Evolutionary conservation across 1,140 invertebrate genomes (phyloP).

Genomic region (Drosophila gunungcola): DNA sequence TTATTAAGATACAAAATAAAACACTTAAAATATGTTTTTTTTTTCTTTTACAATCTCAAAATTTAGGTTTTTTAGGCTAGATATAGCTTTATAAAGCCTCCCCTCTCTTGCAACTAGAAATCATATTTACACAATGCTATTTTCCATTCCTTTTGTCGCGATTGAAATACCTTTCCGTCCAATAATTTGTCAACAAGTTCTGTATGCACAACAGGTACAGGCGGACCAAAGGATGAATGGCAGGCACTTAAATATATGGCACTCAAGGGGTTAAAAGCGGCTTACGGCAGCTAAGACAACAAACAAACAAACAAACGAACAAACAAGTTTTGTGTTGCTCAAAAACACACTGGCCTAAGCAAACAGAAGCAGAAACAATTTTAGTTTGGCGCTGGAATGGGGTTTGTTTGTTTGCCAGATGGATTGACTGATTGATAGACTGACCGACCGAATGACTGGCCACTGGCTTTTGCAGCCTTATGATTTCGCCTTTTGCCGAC

Average conservation of each 20-base stretch:
- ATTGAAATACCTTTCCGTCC: slow-evolving; percentile 39
- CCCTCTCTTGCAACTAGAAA: background rate
- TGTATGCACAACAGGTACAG: slow-evolving; percentile 51
- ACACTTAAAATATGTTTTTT: no score
- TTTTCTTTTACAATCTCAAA: no score
- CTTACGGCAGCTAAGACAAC: slow-evolving; percentile 53
- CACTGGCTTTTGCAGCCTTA: slow-evolving; percentile 48
- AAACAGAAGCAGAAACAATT: slow-evolving; percentile 42
- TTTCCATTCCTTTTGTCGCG: slow-evolving; percentile 25
- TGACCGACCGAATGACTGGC: slow-evolving; percentile 54
- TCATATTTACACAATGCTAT: slow-evolving; percentile 9
- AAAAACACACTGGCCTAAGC: slow-evolving; percentile 47
- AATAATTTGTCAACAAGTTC: slow-evolving; percentile 39
- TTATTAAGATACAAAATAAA: no score
- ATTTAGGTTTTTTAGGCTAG: background rate
- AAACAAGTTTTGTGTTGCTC: slow-evolving; percentile 46
- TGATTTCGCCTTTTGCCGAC: slow-evolving; percentile 74
- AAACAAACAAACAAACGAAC: slow-evolving; percentile 44
- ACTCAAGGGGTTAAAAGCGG: slow-evolving; percentile 53
- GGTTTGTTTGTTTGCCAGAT: slow-evolving; percentile 69
- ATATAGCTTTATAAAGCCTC: background rate
- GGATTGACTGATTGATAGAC: slow-evolving; percentile 77
- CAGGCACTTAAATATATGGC: slow-evolving; percentile 49
- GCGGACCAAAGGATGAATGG: slow-evolving; percentile 51
- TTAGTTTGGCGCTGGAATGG: slow-evolving; percentile 15